These are phyloP conservation scores for Halisarca cf. caerulea DNA, from an alignment of 37 sponge, comb jelly and placozoan genomes.

Conservation along the genomic window DNA sequence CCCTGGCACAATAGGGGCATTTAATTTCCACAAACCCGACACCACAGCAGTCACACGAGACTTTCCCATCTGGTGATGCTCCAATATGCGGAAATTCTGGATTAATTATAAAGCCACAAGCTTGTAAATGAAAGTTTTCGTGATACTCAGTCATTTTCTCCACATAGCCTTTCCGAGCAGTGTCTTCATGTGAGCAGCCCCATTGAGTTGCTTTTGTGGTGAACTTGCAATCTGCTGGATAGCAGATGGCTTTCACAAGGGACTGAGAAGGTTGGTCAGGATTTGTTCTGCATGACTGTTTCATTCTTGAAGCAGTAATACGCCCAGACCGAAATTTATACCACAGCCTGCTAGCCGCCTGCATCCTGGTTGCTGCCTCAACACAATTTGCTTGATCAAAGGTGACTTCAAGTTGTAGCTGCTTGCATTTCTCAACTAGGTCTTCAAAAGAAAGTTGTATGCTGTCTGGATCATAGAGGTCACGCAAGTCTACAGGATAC, in stretches of 20 bases:
- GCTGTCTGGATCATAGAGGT: no score
- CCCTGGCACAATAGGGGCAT: conserved; percentile 37
- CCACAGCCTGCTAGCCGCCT: no score
- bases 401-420: no score
- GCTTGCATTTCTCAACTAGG: no score
- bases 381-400: no score
- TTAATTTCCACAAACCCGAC: conserved; percentile 31
- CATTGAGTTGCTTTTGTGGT: background rate
- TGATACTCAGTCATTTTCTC: no score
- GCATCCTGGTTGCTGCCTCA: no score
- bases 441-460: no score
- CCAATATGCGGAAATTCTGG: conserved; percentile 14
- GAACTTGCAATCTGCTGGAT: background rate
- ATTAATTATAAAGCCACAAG: conserved; percentile 36
- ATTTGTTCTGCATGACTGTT: background rate
- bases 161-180: background rate
- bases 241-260: background rate
- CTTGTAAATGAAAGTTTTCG: no score
- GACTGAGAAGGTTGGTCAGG: background rate
- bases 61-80: background rate
- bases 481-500: no score
- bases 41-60: conserved; percentile 2
- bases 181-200: background rate
- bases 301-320: background rate
- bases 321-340: no score